Evolutionary conservation across 2,113 vertebrate genomes (phyloP).

Genomic region (Probosciger aterrimus): DNA sequence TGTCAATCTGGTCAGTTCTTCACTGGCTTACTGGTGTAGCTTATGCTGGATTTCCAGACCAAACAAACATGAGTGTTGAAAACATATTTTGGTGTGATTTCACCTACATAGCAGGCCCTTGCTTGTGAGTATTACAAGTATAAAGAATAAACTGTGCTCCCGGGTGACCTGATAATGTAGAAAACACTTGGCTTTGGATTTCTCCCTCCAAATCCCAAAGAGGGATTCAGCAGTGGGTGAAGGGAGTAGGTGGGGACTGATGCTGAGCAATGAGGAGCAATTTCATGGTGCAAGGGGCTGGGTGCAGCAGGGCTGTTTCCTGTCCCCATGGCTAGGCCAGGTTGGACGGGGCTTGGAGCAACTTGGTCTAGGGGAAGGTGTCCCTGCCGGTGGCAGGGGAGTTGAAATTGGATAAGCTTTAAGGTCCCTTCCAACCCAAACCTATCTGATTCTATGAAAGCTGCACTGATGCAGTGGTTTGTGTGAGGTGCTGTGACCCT

Average conservation of each 20-base stretch:
- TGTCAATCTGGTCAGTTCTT: background rate
- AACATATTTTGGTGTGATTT: background rate
- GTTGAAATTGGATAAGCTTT: background rate
- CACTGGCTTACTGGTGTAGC: background rate
- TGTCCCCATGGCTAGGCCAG: background rate
- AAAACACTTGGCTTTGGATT: background rate
- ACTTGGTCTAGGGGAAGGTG: background rate
- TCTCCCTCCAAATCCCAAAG: background rate
- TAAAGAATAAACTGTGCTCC: background rate
- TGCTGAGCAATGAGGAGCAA: background rate
- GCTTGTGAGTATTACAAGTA: background rate
- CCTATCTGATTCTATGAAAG: background rate
- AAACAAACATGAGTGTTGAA: background rate
- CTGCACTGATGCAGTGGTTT: background rate
- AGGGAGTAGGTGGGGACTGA: background rate
- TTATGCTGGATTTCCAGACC: background rate
- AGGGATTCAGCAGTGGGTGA: background rate
- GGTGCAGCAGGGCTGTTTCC: background rate
- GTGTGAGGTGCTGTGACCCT: background rate
- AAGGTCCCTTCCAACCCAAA: background rate
- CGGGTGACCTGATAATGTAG: background rate
- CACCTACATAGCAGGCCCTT: background rate
- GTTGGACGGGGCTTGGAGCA: background rate
- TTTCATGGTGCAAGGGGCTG: fast-evolving
- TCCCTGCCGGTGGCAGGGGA: background rate